Conservation (phyloP, 2,888 invertebrate genomes). For the Xestia rhomboidea region DNA sequence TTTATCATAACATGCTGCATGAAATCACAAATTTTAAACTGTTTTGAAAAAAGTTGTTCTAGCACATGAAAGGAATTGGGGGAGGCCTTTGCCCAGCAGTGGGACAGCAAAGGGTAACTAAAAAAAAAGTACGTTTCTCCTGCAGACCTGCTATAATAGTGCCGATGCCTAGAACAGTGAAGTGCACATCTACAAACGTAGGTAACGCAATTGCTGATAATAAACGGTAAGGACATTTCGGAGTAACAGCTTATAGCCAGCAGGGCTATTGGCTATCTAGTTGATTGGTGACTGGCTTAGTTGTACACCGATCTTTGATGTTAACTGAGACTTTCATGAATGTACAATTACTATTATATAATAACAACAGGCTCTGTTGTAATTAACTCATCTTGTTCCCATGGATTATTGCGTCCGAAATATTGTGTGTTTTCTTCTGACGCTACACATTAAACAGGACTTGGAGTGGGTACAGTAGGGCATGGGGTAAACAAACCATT, state of each 20-base stretch:
- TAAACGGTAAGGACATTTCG: background rate
- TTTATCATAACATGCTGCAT: background rate
- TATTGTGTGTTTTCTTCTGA: background rate
- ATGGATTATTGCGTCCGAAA: background rate
- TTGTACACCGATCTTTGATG: too few relatives aligned
- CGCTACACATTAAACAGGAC: too few relatives aligned
- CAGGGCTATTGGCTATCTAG: too few relatives aligned
- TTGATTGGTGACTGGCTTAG: too few relatives aligned
- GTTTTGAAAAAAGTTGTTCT: background rate
- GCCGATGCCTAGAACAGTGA: background rate
- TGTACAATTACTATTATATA: background rate
- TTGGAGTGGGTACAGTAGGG: too few relatives aligned
- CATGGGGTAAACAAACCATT: constrained; percentile 21
- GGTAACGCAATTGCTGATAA: background rate
- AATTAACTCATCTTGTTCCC: background rate
- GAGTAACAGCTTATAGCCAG: background rate
- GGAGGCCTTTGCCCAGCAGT: too few relatives aligned
- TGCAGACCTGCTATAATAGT: background rate
- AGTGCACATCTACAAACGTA: background rate
- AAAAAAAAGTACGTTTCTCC: too few relatives aligned
- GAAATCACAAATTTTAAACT: background rate
- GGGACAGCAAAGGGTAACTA: too few relatives aligned
- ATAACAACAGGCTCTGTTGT: background rate
- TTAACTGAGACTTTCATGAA: background rate
- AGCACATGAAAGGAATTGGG: too few relatives aligned